Evolutionary conservation across 1,140 invertebrate genomes (phyloP), one percentile per base, ranked within the genome.

Genomic region (Ceratina australensis): DNA sequence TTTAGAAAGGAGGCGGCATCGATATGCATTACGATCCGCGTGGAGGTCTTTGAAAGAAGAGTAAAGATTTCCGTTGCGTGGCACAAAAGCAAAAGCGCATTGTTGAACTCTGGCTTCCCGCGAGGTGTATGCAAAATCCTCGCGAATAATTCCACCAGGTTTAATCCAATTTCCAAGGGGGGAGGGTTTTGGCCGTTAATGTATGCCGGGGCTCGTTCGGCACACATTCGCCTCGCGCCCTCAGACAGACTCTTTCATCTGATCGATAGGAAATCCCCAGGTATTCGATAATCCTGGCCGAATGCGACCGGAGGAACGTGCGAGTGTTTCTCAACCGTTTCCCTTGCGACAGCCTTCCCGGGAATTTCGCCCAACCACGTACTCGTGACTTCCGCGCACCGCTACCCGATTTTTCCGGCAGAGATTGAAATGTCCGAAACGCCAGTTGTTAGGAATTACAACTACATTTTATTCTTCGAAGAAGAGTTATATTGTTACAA

Each of bases 271-370:
- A 82, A 83, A 86, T 83, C 83, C 74, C 67, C 63, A 66, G 77
- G 79, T 77, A 68, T 77, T 86, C 81, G 85, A 86, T 90, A 90
- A 90, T 89, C 88, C 84, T 69, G 18, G 33, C 24, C 57, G 72
- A 65, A 79, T 47, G 57, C 28, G 57, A 47, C 56, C 4, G 42
- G 47, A 64, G n/a, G 61, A 72, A 57, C 79, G 66, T 66, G 47
- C 67, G 72, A 76, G 66, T 54, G 56, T 71, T 79, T 54, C 60
- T 54, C 56, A 83, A 83, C 81, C 59, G 71, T 79, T 78, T 47
- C 47, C 22, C 15, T 12, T 7, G 18, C 74, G 54, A n/a, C 74
- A 61, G 22, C 18, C 64, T 72, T 64, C 56, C 69, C 33, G 24
- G 33, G 50, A 72, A 72, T 75, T 49, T 75, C 59, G 7, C 28